Evolutionary conservation across 2,888 invertebrate genomes (phyloP), one percentile per base, ranked within the genome.

Genomic region (Neoitamus cyanurus): DNA sequence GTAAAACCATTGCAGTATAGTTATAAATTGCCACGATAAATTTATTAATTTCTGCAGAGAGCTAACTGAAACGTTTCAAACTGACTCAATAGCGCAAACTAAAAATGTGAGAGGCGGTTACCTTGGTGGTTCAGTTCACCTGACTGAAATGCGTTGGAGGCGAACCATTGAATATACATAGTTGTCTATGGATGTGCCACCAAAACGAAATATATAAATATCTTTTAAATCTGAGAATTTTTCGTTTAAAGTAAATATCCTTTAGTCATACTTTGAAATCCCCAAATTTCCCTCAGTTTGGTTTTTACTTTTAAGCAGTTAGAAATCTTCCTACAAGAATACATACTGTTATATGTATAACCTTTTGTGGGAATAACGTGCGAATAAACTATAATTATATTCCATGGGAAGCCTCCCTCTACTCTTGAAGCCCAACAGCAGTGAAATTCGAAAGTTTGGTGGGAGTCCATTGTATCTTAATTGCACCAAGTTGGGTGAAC

Each of bases 51-150:
- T 46, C 28, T 34, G 13, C 36, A n/a, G 68, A 37, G 37, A 69
- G 37, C 28, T 69, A 58, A 15, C 37, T 36, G 36, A 69, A 82
- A 82, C 13, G 30, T 37, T 82, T 82, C 36, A 82, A 82, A 82
- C 37, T 31, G 69, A 82, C 20, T 82, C 15, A 15, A 15, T 36
- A 25, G 13, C 30, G 36, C 69, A 42, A 70, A 85, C 73, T 75
- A 75, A 83, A 84, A 85, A 86, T 83, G 86, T 86, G 86, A 86
- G 85, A 86, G 86, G 86, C 85, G 86, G 85, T 86, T 83, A 84
- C 83, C 75, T 75, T 70, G 83, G 20, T 68, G 82, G 58, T 58
- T 28, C 69, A 37, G 37, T 82, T 82, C 82, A 82, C 82, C 82
- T 80, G 75, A 37, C 82, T 82, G 69, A 25, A 69, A 69, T 82